phyloP scores from a whole-genome alignment of 2,797 vertebrate species.

The Salmo trutta region DNA sequence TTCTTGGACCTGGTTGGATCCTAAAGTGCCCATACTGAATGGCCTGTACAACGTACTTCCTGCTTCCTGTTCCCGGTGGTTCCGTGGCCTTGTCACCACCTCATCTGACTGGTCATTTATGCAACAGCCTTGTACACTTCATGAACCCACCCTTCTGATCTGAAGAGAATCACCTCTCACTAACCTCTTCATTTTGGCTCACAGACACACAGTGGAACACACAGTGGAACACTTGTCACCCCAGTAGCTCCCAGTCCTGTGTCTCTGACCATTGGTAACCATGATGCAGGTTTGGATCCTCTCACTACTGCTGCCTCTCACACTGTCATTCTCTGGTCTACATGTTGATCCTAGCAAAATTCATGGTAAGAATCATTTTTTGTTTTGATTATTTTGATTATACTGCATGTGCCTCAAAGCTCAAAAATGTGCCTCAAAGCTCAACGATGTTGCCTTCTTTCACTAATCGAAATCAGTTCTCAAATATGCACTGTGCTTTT shows the following conservation, averaged over 20 bases:
- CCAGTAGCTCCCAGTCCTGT: slow-evolving; percentile 13
- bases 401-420: background rate
- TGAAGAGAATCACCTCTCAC: slow-evolving; percentile 61
- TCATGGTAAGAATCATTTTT: slow-evolving; percentile 55
- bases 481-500: background rate
- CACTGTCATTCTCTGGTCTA: slow-evolving; percentile 34
- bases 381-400: background rate
- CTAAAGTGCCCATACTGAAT: slow-evolving; percentile 55
- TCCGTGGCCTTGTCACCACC: slow-evolving; percentile 51
- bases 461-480: background rate
- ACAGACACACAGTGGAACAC: slow-evolving; percentile 37
- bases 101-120: slow-evolving; percentile 32
- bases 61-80: slow-evolving; percentile 73
- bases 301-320: slow-evolving; percentile 31
- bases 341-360: slow-evolving; percentile 37
- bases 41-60: slow-evolving; percentile 58
- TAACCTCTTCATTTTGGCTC: slow-evolving; percentile 64
- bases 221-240: slow-evolving; percentile 37
- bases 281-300: slow-evolving; percentile 52
- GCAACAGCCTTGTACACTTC: slow-evolving; percentile 30
- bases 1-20: slow-evolving; percentile 31
- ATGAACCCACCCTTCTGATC: slow-evolving; percentile 19
- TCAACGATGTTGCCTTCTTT: background rate
- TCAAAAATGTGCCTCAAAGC: background rate
- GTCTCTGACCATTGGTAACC: slow-evolving; percentile 36